Percentiles rank a stretch among this genome's conserved stretches.
Conservation (phyloP, 2,888 invertebrate genomes). For the Lycophotia porphyrea region DNA sequence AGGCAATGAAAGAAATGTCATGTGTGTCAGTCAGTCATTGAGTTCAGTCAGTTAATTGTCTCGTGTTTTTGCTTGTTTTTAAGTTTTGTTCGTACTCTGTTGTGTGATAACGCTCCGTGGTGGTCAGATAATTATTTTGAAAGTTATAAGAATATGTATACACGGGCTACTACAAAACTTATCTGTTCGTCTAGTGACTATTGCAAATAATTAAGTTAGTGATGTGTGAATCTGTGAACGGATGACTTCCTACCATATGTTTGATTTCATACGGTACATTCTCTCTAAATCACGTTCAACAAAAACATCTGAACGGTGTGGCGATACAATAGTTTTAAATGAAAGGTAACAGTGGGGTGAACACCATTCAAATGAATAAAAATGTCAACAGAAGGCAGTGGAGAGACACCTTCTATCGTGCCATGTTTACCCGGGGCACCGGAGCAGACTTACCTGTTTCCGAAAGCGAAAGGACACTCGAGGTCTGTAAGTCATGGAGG, state of each 20-base stretch:
- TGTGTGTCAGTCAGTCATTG: conserved; percentile 59
- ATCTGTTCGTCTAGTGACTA: conserved; percentile 70
- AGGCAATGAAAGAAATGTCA: conserved; percentile 36
- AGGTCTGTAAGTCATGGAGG: conserved; percentile 97
- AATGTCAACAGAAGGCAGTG: conserved; percentile 93
- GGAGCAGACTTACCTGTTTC: conserved; percentile 89
- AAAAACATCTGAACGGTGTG: conserved; percentile 71
- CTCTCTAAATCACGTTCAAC: conserved; percentile 65
- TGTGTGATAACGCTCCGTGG: conserved; percentile 77
- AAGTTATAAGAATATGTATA: conserved; percentile 68
- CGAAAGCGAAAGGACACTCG: conserved; percentile 92
- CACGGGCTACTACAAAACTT: conserved; percentile 64
- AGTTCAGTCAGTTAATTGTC: conserved; percentile 72
- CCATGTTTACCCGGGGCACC: conserved; percentile 88
- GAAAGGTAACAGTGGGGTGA: conserved; percentile 82
- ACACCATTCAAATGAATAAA: conserved; percentile 91
- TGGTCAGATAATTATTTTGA: conserved; percentile 70
- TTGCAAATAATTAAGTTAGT: conserved; percentile 75
- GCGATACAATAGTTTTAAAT: conserved; percentile 83
- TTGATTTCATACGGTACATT: conserved; percentile 79
- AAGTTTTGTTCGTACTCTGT: conserved; percentile 73
- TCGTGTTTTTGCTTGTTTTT: conserved; percentile 78
- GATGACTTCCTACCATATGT: conserved; percentile 88
- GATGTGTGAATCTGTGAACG: conserved; percentile 85
- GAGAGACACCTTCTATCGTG: conserved; percentile 89